Evolutionary conservation across 2,888 invertebrate species (phyloP), one percentile per base, ranked within the genome.

Genomic region (Torymus auratus): DNA sequence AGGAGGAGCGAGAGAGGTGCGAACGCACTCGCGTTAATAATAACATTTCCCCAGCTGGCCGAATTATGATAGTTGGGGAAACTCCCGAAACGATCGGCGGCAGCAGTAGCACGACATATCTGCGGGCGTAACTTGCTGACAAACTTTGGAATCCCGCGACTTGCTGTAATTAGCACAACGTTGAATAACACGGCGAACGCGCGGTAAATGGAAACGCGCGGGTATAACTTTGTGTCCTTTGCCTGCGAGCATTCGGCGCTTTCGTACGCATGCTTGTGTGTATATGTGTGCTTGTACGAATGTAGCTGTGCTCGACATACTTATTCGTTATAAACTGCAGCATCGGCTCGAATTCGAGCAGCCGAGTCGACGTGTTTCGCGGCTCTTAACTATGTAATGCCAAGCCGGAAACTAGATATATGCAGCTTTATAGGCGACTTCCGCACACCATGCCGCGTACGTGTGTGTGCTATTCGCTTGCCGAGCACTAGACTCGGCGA

Each of bases 331-430:
- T 28, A 74, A 80, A 75, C 53, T 65, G 65, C 70, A 61, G 74
- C 70, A 28, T 80, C 70, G 64, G 62, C 56, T 64, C n/a, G 58
- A 79, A 62, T 64, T 73, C 56, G 78, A 73, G 68, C 12, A 52
- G 15, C 13, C 28, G 28, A 28, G 14, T 23, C 65, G 28, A 13
- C 75, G 69, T 61, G 53, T 68, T 61, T 61, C 62, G 52, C 62
- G 62, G 72, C 53, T 61, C 56, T 17, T 69, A 20, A 41, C 68
- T 69, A 69, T 64, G 72, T 55, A 61, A 65, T 14, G n/a, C 14
- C 68, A 20, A 73, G 72, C 72, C 72, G 68, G 78, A 79, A 79
- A 62, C 78, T 68, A 61, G 61, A 41, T 41, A 68, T 23, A 4
- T n/a, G 74, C 58, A 12, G 67, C 68, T 72, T 77, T 77, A 77